Conservation (phyloP, 2,888 invertebrate species). For the Tetranychus truncatus region DNA sequence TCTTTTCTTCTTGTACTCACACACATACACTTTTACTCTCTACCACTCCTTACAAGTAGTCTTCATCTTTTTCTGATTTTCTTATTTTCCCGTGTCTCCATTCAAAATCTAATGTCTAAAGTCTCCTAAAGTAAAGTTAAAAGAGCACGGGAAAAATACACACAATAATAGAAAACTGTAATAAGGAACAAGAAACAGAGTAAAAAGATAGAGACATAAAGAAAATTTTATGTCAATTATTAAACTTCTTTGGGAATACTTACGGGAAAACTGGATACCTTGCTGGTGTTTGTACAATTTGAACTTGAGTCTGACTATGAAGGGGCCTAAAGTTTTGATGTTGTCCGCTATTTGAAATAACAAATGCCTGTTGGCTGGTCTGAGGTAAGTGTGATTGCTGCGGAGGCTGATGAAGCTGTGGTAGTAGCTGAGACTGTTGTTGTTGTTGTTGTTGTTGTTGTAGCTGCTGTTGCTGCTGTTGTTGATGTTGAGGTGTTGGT, state of each 20-base stretch:
- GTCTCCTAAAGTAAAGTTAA: background rate
- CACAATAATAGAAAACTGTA: background rate
- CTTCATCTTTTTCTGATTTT: background rate
- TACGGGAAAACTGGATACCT: conserved; percentile 5
- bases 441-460: conserved; percentile 12
- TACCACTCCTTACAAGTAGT: background rate
- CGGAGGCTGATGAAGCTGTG: conserved; percentile 3
- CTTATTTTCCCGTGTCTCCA: background rate
- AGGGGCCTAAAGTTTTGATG: conserved; percentile 3
- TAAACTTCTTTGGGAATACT: background rate
- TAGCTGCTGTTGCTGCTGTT: conserved; percentile 18
- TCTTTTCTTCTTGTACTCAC: background rate
- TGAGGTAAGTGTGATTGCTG: conserved; percentile 1
- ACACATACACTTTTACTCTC: background rate
- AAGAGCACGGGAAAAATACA: background rate
- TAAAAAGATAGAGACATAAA: background rate
- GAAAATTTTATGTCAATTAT: background rate
- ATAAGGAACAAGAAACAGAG: background rate
- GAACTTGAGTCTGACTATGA: conserved; percentile 9
- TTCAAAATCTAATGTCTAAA: background rate
- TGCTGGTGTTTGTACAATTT: conserved; percentile 8
- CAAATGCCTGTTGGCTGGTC: conserved; percentile 2
- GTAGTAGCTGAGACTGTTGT: conserved; percentile 19
- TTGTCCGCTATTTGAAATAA: background rate
- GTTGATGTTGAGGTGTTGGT: conserved; percentile 20